Evolutionary conservation across 2,888 invertebrate species (phyloP), one percentile per base, ranked within the genome.

Genomic region (Pandemis cinnamomeana): DNA sequence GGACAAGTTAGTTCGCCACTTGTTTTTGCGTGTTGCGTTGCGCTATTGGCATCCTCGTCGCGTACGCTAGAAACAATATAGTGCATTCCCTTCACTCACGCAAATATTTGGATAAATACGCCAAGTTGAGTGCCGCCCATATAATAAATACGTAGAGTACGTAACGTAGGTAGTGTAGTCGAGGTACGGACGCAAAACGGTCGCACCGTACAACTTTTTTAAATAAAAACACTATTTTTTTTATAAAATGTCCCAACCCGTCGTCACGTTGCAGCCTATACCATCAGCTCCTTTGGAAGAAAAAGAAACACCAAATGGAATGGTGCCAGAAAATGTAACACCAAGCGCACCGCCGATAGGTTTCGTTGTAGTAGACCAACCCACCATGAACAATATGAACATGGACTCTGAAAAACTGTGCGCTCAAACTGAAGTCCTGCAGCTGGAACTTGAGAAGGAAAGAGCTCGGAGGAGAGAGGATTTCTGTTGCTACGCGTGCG

Each of bases 401-500:
- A 48, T 48, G 8, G 7, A 6, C 55, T 7, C 55, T 8, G 55
- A 20, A 8, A 58, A 58, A 58, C 10, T 11, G 58, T 27, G 6
- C 5, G 58, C 58, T 58, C 58, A 58, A 58, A 27, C 58, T 27
- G 58, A 58, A 58, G 27, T 6, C 0, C 5, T 58, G 58, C 15
- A 55, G 15, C 6, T 53, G 2, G 11, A 53, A 6, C 7, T 20
- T 15, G 58, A 58, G 5, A 27, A 51, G n/a, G 64, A 48, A 36
- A 51, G 53, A 41, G 41, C n/a, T 10, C 10, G 53, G 15, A 27
- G 67, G 8, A 51, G 41, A 36, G 61, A 68, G 8, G 75, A 78
- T 36, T 69, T 64, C 42, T 75, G 75, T 27, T 76, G 76, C 61
- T 77, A 11, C n/a, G 60, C 41, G 7, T 67, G 71, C 62, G 72